phyloP scores from a whole-genome alignment of 1,140 invertebrate genomes.

The Leptinotarsa texana region DNA sequence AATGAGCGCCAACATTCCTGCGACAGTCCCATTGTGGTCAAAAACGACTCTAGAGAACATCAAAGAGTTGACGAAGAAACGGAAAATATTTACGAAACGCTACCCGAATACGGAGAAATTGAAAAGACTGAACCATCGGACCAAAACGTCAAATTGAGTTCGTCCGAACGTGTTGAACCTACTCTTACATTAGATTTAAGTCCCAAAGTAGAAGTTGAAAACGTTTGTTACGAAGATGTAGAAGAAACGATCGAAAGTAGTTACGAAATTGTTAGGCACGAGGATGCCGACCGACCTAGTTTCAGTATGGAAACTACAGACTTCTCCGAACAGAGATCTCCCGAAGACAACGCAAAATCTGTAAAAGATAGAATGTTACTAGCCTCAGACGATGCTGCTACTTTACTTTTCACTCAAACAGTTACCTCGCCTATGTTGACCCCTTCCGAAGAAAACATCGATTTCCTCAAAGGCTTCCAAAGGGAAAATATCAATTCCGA shows the following conservation, averaged over 20 bases:
- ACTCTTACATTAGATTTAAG: conserved; percentile 33
- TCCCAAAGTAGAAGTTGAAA: conserved; percentile 21
- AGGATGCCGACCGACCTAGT: conserved; percentile 23
- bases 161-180: conserved; percentile 20
- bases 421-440: conserved; percentile 55
- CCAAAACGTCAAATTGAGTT: conserved; percentile 35
- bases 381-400: conserved; percentile 49
- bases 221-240: conserved; percentile 16
- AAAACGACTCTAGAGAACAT: conserved; percentile 25
- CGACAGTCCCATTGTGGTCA: conserved; percentile 32
- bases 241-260: conserved; percentile 6
- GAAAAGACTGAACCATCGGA: conserved; percentile 37
- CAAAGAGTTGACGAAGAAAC: conserved; percentile 34
- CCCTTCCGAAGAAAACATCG: conserved; percentile 55
- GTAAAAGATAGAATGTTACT: conserved; percentile 53
- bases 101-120: conserved; percentile 27
- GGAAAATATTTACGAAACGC: conserved; percentile 42
- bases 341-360: conserved; percentile 38
- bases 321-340: conserved; percentile 34
- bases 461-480: conserved; percentile 53
- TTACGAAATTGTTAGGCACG: conserved; percentile 14
- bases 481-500: conserved; percentile 39
- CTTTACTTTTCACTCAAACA: conserved; percentile 53
- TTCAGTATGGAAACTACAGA: conserved; percentile 40
- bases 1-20: conserved; percentile 40